These are phyloP conservation scores for Amiota mariae DNA, from an alignment of 2,888 invertebrate genomes.

Conservation along the genomic window DNA sequence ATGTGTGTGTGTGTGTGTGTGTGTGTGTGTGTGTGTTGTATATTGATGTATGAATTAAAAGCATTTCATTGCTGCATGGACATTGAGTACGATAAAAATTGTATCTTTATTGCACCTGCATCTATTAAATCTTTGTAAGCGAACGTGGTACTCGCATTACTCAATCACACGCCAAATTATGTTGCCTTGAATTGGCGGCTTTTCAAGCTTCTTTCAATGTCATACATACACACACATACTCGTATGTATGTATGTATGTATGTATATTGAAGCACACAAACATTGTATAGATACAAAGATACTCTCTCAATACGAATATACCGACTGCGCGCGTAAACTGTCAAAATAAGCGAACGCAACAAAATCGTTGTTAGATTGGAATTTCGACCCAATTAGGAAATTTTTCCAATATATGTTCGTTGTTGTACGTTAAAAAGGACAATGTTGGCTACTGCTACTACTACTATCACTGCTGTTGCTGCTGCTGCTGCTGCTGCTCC, in stretches of 20 bases:
- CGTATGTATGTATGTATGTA: background rate
- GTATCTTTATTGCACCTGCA: conserved; percentile 27
- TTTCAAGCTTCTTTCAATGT: conserved; percentile 16
- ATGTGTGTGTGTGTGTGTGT: too few species aligned
- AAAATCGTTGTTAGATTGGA: conserved; percentile 68
- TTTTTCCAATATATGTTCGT: conserved; percentile 49
- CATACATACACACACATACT: conserved; percentile 8
- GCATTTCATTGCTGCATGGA: too few species aligned
- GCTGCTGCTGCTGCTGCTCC: conserved; percentile 45
- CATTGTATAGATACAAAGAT: too few species aligned
- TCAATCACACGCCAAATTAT: conserved; percentile 12
- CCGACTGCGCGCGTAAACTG: conserved; percentile 30
- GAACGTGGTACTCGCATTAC: background rate
- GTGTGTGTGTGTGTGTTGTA: too few species aligned
- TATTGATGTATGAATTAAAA: too few species aligned
- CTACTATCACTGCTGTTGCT: conserved; percentile 23
- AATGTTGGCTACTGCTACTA: conserved; percentile 2
- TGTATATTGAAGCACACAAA: background rate
- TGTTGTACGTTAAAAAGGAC: conserved; percentile 18
- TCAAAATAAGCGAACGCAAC: conserved; percentile 40
- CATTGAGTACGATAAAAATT: conserved; percentile 11
- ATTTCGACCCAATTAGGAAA: conserved; percentile 70
- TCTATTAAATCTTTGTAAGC: conserved; percentile 17
- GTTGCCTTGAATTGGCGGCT: conserved; percentile 9
- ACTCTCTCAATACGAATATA: background rate